Evolutionary conservation across 2,113 vertebrate species (phyloP).

Genomic region (Aphelocoma coerulescens): DNA sequence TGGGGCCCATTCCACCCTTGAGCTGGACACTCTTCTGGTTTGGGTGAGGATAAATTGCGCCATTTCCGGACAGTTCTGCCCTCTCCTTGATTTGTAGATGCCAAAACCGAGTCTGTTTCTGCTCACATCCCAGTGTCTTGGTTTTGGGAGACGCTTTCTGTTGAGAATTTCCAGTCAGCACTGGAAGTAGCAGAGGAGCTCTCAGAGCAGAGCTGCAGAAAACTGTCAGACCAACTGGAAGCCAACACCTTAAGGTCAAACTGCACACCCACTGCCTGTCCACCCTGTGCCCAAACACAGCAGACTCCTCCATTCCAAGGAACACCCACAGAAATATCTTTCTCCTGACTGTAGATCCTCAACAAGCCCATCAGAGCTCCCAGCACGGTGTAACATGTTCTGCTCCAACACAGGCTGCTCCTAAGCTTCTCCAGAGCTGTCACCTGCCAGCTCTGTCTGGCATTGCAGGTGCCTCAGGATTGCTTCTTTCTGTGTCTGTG

Average conservation of each 20-base stretch:
- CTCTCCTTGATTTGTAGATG: not conserved
- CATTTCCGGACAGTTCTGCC: not conserved
- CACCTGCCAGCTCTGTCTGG: not conserved
- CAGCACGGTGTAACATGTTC: not conserved
- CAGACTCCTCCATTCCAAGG: not conserved
- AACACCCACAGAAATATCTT: slow-evolving; percentile 2
- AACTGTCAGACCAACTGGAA: not conserved
- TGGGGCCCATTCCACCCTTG: not conserved
- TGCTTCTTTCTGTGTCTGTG: not conserved
- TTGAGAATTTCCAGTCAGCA: not conserved
- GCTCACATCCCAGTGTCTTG: accelerated
- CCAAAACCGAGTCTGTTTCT: not conserved
- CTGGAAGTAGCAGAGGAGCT: not conserved
- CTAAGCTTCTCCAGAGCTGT: not conserved
- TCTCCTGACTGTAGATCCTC: not conserved
- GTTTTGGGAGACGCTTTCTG: not conserved
- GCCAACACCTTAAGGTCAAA: not conserved
- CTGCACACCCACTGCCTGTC: not conserved
- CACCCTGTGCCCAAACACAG: not conserved
- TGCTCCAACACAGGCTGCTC: not conserved
- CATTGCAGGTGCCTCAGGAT: not conserved
- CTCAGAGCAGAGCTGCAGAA: not conserved
- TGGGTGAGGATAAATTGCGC: not conserved
- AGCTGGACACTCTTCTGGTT: not conserved
- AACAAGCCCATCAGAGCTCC: not conserved